Percentiles rank a stretch among this genome's conserved stretches.
Conservation (phyloP, 2,888 invertebrate species). For the Alcis repandata region DNA sequence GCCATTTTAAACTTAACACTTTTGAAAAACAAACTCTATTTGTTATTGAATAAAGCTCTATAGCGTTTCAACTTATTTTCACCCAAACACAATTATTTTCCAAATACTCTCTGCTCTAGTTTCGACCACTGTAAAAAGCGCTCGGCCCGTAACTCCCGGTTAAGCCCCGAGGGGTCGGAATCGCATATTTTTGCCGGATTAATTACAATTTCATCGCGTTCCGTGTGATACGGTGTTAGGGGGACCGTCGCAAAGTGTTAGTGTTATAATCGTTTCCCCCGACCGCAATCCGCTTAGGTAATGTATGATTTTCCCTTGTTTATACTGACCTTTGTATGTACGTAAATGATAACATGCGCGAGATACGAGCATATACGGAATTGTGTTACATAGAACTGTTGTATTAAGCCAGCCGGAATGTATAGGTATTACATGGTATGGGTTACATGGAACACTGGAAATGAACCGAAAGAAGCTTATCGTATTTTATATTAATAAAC, state of each 20-base stretch:
- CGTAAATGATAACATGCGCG: neutral
- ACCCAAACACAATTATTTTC: neutral
- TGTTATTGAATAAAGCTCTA: too few relatives aligned
- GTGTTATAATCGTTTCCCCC: constrained; percentile 45
- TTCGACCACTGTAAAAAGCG: constrained; percentile 18
- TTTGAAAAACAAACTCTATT: neutral
- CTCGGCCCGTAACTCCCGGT: constrained; percentile 34
- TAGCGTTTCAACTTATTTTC: neutral
- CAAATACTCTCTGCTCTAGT: too few relatives aligned
- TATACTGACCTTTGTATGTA: neutral
- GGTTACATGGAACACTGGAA: too few relatives aligned
- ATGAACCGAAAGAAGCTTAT: too few relatives aligned
- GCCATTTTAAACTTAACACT: too few relatives aligned
- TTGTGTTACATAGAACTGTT: too few relatives aligned
- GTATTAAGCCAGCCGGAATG: too few relatives aligned
- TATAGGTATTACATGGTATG: too few relatives aligned
- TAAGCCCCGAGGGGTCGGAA: constrained; percentile 59
- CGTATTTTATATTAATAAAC: too few relatives aligned
- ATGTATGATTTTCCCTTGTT: constrained; percentile 41
- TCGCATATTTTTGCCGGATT: constrained; percentile 73
- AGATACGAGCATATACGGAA: too few relatives aligned
- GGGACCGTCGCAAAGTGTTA: constrained; percentile 45
- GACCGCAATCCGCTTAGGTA: constrained; percentile 44
- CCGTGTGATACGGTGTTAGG: constrained; percentile 53
- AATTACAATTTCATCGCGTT: constrained; percentile 61